A percentile compares a stretch with the other conserved stretches of the same genome.
Conservation (phyloP, 1,140 invertebrate genomes). For the Samia ricini region DNA sequence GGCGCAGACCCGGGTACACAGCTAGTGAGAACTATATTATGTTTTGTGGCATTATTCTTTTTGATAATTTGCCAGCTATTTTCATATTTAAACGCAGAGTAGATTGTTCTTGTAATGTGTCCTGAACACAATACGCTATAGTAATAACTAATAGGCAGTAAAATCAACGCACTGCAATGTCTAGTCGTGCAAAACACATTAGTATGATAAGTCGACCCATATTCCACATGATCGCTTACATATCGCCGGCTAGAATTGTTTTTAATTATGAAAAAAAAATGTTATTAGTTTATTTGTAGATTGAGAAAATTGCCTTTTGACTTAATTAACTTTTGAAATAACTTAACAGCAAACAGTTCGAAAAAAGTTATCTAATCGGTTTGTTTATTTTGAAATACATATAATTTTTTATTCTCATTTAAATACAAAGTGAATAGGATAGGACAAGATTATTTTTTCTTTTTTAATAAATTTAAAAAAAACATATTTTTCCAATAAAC, state of each 20-base stretch:
- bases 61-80: not conserved
- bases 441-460: too few relatives aligned
- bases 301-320: too few relatives aligned
- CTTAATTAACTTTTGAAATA: too few relatives aligned
- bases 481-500: too few relatives aligned
- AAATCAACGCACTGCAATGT: constrained; percentile 39
- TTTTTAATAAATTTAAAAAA: too few relatives aligned
- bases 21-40: too few relatives aligned
- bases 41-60: not conserved
- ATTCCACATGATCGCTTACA: constrained; percentile 32
- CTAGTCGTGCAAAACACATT: constrained; percentile 34
- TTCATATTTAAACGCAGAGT: not conserved
- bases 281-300: constrained; percentile 10
- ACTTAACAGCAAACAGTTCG: too few relatives aligned
- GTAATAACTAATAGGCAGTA: constrained; percentile 37
- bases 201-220: constrained; percentile 53
- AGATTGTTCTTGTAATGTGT: not conserved
- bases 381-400: too few relatives aligned
- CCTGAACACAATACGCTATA: constrained; percentile 34
- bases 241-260: not conserved
- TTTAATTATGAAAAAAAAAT: constrained; percentile 11
- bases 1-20: too few relatives aligned
- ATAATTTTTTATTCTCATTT: too few relatives aligned
- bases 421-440: too few relatives aligned
- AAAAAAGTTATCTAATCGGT: too few relatives aligned